Base-by-base conservation (phyloP, 2,888 invertebrate genomes). In the Dryadula phaetusa region DNA sequence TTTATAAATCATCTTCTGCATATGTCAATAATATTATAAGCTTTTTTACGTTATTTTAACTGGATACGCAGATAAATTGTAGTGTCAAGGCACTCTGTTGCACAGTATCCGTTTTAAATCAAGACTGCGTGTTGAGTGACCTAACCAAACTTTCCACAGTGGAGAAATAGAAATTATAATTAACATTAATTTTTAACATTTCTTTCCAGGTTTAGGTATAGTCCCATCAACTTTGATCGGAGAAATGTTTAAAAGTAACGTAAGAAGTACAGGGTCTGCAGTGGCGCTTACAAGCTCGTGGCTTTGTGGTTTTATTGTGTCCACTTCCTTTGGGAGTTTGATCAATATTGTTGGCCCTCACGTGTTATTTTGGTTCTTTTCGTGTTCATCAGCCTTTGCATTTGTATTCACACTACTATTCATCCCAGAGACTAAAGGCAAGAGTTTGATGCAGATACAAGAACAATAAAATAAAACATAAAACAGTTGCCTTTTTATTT, bases 361-460 rank as follows among this genome's bases (percentile, higher is more conserved):
- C 73, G 90, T 92, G 42, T 93, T 94, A 0, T 96, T 95, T 80
- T 95, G 95, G 94, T 81, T 95, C 20, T 96, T 95, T 75, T 93
- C 94, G 0, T 64, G 79, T 60, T 60, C 0, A 71, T 72, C 16
- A 73, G 77, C 22, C 53, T 75, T 0, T 0, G 93, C 94, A 0
- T 94, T 94, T 70, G 82, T 95, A 61, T 97, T 96, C 80, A 94
- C 95, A 0, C 79, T 94, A 6, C 89, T 94, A 52, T 86, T 94
- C 56, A 92, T 97, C 0, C 96, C 97, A 28, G 97, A 97, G 85
- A 97, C 97, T 0, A 96, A 96, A 82, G 97, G 97, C 0, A 95
- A 95, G 80, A 95, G 95, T 64, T 88, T 97, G 60, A 94, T 95
- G 75, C 94, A 97, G 83, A 97, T 97, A 76, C 95, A 95, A 22